phyloP scores from a whole-genome alignment of 37 sponge, comb jelly and placozoan species.

The Sycon ciliatum region DNA sequence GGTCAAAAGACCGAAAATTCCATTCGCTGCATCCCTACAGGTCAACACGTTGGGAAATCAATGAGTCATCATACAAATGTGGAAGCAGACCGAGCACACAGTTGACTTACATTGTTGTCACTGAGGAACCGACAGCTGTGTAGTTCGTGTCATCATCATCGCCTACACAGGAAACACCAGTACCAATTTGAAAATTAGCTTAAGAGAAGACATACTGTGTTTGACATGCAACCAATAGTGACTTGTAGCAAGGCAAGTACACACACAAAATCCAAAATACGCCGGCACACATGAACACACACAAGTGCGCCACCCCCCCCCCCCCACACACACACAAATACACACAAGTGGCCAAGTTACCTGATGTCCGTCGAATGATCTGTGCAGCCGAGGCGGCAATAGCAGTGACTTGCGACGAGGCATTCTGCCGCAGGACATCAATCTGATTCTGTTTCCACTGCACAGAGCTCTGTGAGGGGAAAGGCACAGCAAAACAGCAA shows the following conservation, averaged over 20 bases:
- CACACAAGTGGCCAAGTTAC: neutral
- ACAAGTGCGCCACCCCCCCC: neutral
- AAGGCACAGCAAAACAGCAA: no score
- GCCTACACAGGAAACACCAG: neutral
- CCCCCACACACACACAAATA: neutral
- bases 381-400: constrained; percentile 77
- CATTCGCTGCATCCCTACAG: no score
- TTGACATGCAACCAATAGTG: no score
- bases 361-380: constrained; percentile 60
- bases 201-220: no score
- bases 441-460: constrained; percentile 73
- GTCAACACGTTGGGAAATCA: neutral
- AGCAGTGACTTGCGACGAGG: constrained; percentile 78
- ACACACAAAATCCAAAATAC: neutral
- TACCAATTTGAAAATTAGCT: neutral
- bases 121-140: constrained; percentile 83
- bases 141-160: constrained; percentile 80
- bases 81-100: no score
- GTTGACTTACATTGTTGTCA: constrained; percentile 90
- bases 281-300: neutral
- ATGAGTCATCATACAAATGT: neutral
- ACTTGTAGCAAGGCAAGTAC: no score
- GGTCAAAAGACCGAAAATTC: no score
- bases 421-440: constrained; percentile 84
- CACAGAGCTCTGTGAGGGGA: no score